A percentile compares a stretch with the other conserved stretches of the same genome.
phyloP scores from a whole-genome alignment of 2,888 invertebrate species.

The Melinaea menophilus region DNA sequence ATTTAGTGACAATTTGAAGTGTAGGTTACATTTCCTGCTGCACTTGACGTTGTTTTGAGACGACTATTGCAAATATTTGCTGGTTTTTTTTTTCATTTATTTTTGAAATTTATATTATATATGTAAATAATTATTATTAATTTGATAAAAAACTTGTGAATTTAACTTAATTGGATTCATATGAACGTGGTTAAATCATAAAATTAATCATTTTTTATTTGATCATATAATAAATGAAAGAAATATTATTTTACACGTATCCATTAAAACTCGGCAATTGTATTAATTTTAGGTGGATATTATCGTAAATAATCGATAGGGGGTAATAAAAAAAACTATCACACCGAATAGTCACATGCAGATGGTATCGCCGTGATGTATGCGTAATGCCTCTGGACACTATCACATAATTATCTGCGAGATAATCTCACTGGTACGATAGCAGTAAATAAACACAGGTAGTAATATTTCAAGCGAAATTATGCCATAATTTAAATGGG shows the following conservation, averaged over 20 bases:
- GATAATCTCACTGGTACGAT: constrained; percentile 33
- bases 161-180: no score
- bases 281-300: constrained; percentile 22
- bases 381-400: constrained; percentile 21
- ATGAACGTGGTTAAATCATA: no score
- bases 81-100: not conserved
- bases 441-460: constrained; percentile 38
- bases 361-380: constrained; percentile 23
- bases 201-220: no score
- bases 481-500: constrained; percentile 48
- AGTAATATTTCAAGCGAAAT: constrained; percentile 52
- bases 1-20: constrained; percentile 55
- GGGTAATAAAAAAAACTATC: constrained; percentile 20
- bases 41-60: constrained; percentile 9
- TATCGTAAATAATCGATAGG: constrained; percentile 32
- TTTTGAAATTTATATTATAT: not conserved
- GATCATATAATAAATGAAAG: not conserved
- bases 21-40: constrained; percentile 22
- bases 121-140: not conserved
- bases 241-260: constrained; percentile 15
- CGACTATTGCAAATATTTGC: constrained; percentile 6
- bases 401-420: constrained; percentile 35
- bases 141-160: no score
- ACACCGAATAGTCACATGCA: constrained; percentile 3
- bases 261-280: constrained; percentile 14